Evolutionary conservation across 1,140 invertebrate species (phyloP), one percentile per base, ranked within the genome.

Genomic region (Branchinecta lindahli): DNA sequence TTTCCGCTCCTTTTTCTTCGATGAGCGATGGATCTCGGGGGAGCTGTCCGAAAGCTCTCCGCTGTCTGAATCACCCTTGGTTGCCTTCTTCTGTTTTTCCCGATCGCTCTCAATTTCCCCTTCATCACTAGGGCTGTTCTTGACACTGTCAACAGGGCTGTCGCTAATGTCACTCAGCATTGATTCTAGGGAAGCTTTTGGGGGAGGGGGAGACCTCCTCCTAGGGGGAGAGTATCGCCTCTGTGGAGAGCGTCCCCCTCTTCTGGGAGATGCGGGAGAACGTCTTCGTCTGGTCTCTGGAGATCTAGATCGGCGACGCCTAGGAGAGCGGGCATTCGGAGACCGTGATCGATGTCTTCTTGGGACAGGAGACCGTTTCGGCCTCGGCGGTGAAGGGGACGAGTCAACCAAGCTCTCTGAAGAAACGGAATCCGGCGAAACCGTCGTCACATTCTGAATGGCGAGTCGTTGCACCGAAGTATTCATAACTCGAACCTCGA

Each of bases 141-240:
- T n/a, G 9, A 52, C 9, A n/a, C 9, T n/a, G 9, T 52, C 9
- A 9, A 9, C 47, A 52, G 47, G 47, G 47, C 47, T 52, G 47
- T 52, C 47, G n/a, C 47, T 52, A n/a, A 52, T 52, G n/a, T 52
- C 47, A 52, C 47, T 52, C n/a, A 52, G 47, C 47, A 52, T 52
- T 52, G 47, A 52, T 9, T 52, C 47, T 52, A 52, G 47, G 9
- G 9, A 9, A 9, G 9, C 47, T 52, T 52, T 52, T 52, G 9
- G 9, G n/a, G 9, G 47, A 52, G 47, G 47, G 9, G 9, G 9
- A 9, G 47, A 52, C n/a, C n/a, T n/a, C n/a, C n/a, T n/a, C n/a
- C n/a, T n/a, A n/a, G n/a, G n/a, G n/a, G n/a, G n/a, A n/a, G n/a
- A n/a, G n/a, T n/a, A n/a, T n/a, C n/a, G n/a, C n/a, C n/a, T n/a